Evolutionary conservation across 2,797 vertebrate genomes (phyloP).

Genomic region (Crenichthys baileyi): DNA sequence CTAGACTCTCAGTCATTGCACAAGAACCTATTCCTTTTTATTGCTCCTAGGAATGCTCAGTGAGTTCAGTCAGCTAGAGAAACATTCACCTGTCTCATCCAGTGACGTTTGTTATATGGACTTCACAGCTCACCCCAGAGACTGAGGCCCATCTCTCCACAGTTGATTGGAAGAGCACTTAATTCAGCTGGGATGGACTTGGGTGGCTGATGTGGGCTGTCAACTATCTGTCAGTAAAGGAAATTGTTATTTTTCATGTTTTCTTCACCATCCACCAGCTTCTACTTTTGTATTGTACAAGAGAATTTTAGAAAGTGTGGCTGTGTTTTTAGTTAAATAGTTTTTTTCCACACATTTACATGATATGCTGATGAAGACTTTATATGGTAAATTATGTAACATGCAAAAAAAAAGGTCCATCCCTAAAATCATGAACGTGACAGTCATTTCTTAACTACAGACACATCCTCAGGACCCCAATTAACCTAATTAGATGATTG

Average conservation of each 20-base stretch:
- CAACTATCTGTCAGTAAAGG: slow-evolving; percentile 1
- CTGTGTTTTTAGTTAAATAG: not conserved
- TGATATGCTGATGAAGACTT: not conserved
- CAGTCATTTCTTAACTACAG: not conserved
- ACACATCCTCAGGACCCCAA: not conserved
- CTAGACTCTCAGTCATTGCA: not conserved
- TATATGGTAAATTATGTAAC: not conserved
- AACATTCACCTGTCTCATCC: not conserved
- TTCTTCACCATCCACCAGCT: not conserved
- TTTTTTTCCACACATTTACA: not conserved
- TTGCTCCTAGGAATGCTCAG: not conserved
- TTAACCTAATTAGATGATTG: not conserved
- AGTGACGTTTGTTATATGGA: not conserved
- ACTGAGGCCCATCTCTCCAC: not conserved
- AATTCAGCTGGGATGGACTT: slow-evolving; percentile 1
- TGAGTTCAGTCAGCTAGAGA: not conserved
- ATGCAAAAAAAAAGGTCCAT: not conserved
- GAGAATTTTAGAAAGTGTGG: not conserved
- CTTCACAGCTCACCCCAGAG: not conserved
- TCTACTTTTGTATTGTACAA: not conserved
- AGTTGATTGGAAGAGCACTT: not conserved
- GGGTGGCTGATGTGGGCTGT: not conserved
- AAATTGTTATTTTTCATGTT: not conserved
- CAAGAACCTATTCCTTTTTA: not conserved
- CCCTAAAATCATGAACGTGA: not conserved